phyloP scores from a whole-genome alignment of 2,797 vertebrate species.

The Eulemur albifrons region DNA sequence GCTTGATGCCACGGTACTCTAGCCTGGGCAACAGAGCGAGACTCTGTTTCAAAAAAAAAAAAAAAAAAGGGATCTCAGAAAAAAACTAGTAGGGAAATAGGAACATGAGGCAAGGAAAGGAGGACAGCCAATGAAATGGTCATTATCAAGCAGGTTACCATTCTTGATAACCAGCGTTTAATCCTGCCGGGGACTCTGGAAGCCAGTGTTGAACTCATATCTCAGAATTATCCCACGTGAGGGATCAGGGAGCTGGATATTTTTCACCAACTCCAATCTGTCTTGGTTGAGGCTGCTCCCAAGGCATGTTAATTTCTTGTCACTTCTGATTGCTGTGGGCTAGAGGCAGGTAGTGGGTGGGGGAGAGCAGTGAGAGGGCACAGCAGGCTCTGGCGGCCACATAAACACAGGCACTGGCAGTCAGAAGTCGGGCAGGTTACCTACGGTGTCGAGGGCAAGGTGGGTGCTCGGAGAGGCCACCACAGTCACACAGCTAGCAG shows the following conservation, averaged over 20 bases:
- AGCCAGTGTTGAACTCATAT: not conserved
- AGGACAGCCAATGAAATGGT: not conserved
- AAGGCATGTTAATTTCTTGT: not conserved
- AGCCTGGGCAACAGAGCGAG: no score
- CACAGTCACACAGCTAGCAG: not conserved
- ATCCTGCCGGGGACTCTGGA: not conserved
- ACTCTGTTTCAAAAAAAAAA: no score
- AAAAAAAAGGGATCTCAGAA: not conserved
- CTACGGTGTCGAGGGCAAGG: not conserved
- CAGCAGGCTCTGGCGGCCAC: not conserved
- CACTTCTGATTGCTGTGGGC: not conserved
- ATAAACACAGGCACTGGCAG: not conserved
- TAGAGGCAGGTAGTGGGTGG: not conserved
- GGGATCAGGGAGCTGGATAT: not conserved
- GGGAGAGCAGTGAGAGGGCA: not conserved
- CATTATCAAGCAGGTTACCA: not conserved
- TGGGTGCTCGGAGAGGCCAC: not conserved
- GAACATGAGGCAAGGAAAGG: not conserved
- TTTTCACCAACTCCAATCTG: not conserved
- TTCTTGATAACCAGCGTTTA: not conserved
- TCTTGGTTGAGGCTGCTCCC: not conserved
- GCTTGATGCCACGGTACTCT: no score
- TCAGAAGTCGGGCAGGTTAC: not conserved
- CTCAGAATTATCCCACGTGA: not conserved
- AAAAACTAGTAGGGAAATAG: not conserved